Base-by-base conservation (phyloP, 1,140 invertebrate species). In the Pseudomyrmex cubaensis region DNA sequence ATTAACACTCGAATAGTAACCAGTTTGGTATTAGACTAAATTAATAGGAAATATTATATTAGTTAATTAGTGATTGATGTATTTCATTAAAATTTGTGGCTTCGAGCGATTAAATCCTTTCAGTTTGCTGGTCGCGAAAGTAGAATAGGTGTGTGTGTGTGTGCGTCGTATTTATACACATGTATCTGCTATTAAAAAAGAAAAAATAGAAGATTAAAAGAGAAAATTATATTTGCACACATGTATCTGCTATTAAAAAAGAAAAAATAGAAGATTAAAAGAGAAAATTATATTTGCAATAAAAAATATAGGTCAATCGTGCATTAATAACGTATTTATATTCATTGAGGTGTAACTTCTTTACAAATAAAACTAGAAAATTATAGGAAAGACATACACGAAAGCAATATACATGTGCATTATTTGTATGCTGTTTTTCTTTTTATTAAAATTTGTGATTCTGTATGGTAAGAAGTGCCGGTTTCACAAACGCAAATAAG, bases 61-160 rank as follows among this genome's bases (percentile, higher is more conserved):
- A 35, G 52, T 78, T 78, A 78, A 78, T 70, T 78, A 69, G 63
- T 59, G 76, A 78, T 70, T 78, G 64, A 78, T 54, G 70, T 69
- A 35, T 52, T 46, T 78, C 75, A 46, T 64, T 69, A 69, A 67
- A 78, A 78, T 78, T 70, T 70, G 66, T 78, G 15, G 76, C 76
- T 70, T 70, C 35, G 15, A 70, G 76, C 54, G 12, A 70, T 78
- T 78, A 48, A 67, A 25, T 15, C 44, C 76, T 48, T 57, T 69
- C 75, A 69, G 44, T 46, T 70, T 17, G 76, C 35, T 78, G 59
- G 13, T 25, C 59, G 52, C 44, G 13, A 57, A 59, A 2, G 20
- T 15, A 35, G 76, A 70, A 44, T n/a, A 56, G 10, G 10, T 64
- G 13, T 35, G 35, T 5, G 35, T 7, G 35, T 35, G 35, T 35